phyloP scores from a whole-genome alignment of 2,888 invertebrate genomes.

The Parthenolecanium corni region DNA sequence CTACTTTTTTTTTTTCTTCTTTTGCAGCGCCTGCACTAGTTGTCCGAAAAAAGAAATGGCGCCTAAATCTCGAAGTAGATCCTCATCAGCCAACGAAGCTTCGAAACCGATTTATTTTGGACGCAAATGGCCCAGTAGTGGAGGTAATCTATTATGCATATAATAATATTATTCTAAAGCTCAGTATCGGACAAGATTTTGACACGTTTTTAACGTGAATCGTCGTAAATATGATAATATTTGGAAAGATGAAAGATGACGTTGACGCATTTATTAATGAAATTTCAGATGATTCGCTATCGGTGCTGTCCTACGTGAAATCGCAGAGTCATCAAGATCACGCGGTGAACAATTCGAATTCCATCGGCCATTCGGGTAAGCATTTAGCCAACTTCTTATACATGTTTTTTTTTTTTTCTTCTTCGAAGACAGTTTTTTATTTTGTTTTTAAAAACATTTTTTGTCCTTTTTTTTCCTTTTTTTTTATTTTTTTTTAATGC shows the following conservation, averaged over 20 bases:
- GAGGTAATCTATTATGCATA: conserved; percentile 37
- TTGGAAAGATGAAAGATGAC: too few relatives aligned
- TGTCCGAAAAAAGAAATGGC: conserved; percentile 48
- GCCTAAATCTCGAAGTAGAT: conserved; percentile 53
- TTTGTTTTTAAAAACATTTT: too few relatives aligned
- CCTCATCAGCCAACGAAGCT: conserved; percentile 59
- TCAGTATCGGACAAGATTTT: too few relatives aligned
- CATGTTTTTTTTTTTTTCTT: not conserved
- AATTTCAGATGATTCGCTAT: conserved; percentile 5
- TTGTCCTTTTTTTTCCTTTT: not conserved
- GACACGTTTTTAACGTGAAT: too few relatives aligned
- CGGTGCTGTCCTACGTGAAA: conserved; percentile 14
- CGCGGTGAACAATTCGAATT: conserved; percentile 5
- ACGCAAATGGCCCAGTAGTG: conserved; percentile 47
- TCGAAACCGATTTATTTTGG: conserved; percentile 48
- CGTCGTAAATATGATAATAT: too few relatives aligned
- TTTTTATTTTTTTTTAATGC: not conserved
- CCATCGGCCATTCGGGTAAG: conserved; percentile 19
- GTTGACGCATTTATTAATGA: not conserved
- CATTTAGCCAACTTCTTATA: not conserved
- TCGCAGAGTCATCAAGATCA: conserved; percentile 20
- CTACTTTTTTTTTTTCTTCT: not conserved
- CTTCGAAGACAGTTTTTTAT: not conserved
- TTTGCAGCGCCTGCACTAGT: conserved; percentile 39
- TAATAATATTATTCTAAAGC: too few relatives aligned